These are phyloP conservation scores for Acropternis orthonyx DNA, from an alignment of 2,797 vertebrate genomes.

Conservation along the genomic window DNA sequence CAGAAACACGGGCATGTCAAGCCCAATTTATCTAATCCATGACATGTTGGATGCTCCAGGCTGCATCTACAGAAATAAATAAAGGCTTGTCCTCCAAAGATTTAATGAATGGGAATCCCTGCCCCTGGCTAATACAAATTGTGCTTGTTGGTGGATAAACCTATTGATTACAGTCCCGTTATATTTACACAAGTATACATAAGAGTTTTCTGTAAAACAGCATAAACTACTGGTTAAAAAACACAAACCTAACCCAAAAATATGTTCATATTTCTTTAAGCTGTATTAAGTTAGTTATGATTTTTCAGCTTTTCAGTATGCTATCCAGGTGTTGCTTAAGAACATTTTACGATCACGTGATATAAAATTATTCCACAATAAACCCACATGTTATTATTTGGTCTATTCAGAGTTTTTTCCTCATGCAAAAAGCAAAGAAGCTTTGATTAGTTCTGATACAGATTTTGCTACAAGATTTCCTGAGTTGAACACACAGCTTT, in stretches of 20 bases:
- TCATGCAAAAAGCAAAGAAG: background rate
- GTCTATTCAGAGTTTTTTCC: background rate
- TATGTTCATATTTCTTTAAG: background rate
- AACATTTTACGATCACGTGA: accelerated
- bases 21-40: conserved; percentile 17
- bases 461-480: background rate
- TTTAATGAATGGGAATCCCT: conserved; percentile 59
- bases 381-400: background rate
- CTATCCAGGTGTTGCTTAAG: background rate
- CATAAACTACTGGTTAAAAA: background rate
- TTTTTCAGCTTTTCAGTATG: background rate
- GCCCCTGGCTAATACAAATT: conserved; percentile 26
- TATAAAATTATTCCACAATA: background rate
- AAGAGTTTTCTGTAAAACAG: background rate
- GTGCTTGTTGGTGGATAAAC: conserved; percentile 5
- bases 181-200: background rate
- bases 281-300: background rate
- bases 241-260: background rate
- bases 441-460: background rate
- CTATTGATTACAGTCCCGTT: conserved; percentile 6
- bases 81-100: conserved; percentile 44
- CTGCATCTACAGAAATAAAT: background rate
- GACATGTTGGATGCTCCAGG: conserved; percentile 36
- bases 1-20: conserved; percentile 35
- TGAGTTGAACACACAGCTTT: background rate